phyloP scores from a whole-genome alignment of 35 echinoderm and acorn worm genomes.

The Anneissia japonica region DNA sequence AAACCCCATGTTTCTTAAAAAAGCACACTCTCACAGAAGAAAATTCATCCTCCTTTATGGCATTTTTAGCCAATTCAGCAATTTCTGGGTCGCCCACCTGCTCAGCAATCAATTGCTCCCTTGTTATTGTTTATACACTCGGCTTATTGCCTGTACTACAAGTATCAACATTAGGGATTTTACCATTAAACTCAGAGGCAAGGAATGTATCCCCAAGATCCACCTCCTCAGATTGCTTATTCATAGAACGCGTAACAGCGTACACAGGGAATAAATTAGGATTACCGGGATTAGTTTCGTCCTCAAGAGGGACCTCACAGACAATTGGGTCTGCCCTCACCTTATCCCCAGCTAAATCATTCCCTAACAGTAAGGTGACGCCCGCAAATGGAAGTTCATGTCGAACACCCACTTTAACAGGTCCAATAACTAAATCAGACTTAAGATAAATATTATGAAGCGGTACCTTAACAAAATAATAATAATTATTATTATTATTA shows the following conservation, averaged over 20 bases:
- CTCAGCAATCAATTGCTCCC: neutral
- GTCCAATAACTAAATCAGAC: slow-evolving; percentile 28
- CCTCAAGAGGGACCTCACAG: neutral
- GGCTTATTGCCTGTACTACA: neutral
- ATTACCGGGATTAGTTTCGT: neutral
- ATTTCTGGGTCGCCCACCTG: neutral
- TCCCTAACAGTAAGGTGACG: neutral
- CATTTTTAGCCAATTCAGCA: neutral
- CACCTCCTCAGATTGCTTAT: too few relatives aligned
- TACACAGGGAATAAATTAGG: slow-evolving; percentile 4
- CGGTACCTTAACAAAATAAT: neutral
- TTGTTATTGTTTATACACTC: neutral
- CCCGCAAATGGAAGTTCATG: slow-evolving; percentile 23
- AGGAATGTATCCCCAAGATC: neutral
- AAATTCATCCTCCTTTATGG: neutral
- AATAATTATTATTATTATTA: too few relatives aligned
- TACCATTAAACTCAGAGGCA: neutral
- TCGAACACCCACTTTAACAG: slow-evolving; percentile 10
- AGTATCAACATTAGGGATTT: neutral
- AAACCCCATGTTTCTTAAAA: neutral
- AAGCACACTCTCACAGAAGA: neutral
- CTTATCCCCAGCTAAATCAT: neutral
- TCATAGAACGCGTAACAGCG: slow-evolving; percentile 18
- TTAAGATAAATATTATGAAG: slow-evolving; percentile 2
- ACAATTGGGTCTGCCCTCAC: neutral